Conservation (phyloP, 2,888 invertebrate genomes). For the Hydraecia micacea region DNA sequence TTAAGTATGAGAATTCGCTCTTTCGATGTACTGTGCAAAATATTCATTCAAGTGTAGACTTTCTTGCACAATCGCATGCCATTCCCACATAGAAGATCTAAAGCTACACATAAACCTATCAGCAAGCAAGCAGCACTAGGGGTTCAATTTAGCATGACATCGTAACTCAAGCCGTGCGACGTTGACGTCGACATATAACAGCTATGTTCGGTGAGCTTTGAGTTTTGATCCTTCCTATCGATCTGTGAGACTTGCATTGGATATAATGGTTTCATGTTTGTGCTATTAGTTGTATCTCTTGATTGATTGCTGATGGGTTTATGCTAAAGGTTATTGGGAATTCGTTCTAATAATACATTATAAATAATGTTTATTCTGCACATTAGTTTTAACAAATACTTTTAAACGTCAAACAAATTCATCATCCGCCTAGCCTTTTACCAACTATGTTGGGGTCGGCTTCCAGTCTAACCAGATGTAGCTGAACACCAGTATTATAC, state of each 20-base stretch:
- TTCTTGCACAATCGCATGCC: slow-evolving; percentile 1
- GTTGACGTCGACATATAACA: slow-evolving; percentile 58
- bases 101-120: slow-evolving; percentile 50
- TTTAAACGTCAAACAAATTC: neutral
- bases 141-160: slow-evolving; percentile 70
- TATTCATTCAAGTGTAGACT: neutral
- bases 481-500: too few species aligned
- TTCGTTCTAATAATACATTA: neutral
- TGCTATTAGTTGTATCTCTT: slow-evolving; percentile 5
- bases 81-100: slow-evolving; percentile 11
- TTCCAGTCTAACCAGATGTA: too few species aligned
- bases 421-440: too few species aligned
- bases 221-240: slow-evolving; percentile 65
- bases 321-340: neutral
- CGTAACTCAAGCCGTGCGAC: slow-evolving; percentile 71
- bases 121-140: slow-evolving; percentile 48
- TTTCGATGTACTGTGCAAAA: neutral
- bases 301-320: slow-evolving; percentile 7
- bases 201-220: slow-evolving; percentile 59
- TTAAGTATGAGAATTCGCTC: neutral
- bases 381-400: neutral
- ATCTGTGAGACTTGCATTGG: slow-evolving; percentile 35
- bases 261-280: slow-evolving; percentile 8
- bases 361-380: neutral
- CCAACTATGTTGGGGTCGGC: too few species aligned